Conservation (phyloP, 2,888 invertebrate genomes). For the Syrista parreyssii region DNA sequence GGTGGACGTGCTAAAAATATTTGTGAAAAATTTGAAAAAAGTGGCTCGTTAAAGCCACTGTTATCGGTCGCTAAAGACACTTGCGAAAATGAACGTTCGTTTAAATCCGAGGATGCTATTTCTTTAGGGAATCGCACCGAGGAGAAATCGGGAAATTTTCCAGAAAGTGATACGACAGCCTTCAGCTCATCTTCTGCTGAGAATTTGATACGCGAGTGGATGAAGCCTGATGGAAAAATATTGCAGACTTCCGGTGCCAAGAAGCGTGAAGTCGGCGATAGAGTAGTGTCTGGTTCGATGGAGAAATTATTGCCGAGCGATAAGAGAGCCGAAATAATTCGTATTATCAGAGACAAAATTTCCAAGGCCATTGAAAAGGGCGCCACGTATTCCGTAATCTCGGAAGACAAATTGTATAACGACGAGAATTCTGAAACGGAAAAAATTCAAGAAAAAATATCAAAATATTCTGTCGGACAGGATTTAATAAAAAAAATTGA, state of each 20-base stretch:
- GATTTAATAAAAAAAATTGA: neutral
- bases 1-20: neutral
- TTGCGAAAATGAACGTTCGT: neutral
- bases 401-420: neutral
- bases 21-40: neutral
- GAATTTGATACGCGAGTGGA: conserved; percentile 41
- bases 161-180: conserved; percentile 31
- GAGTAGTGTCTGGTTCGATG: neutral
- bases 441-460: neutral
- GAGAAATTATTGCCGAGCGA: neutral
- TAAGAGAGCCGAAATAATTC: conserved; percentile 3
- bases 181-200: conserved; percentile 42
- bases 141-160: neutral
- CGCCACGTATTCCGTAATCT: conserved; percentile 1
- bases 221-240: conserved; percentile 2
- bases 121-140: neutral
- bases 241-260: neutral
- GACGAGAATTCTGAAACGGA: neutral
- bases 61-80: neutral
- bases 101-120: neutral
- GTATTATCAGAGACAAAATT: conserved; percentile 18
- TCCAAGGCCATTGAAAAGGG: conserved; percentile 20
- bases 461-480: neutral
- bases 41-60: neutral
- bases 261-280: neutral